These are phyloP conservation scores for Brachionus koreanus DNA, from an alignment of 1,140 invertebrate species.

Conservation along the genomic window DNA sequence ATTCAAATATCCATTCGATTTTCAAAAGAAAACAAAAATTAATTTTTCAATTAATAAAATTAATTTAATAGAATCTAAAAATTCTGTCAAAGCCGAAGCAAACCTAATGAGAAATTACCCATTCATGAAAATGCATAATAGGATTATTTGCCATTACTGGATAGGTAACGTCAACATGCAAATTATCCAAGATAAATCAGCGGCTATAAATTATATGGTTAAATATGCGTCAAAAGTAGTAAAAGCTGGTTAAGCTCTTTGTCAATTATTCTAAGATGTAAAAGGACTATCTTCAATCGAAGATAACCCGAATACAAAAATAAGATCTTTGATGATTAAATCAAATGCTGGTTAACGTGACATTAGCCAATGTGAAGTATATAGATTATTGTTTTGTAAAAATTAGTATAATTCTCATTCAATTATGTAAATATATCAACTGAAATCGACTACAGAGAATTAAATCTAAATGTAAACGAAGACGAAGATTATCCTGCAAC, in stretches of 20 bases:
- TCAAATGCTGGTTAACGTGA: slow-evolving; percentile 21
- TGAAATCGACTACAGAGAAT: neutral
- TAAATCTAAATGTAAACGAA: slow-evolving; percentile 31
- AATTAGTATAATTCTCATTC: slow-evolving; percentile 14
- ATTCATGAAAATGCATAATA: neutral
- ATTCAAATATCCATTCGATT: neutral
- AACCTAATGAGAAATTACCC: neutral
- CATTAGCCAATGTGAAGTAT: slow-evolving; percentile 6
- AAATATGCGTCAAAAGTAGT: neutral
- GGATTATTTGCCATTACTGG: neutral
- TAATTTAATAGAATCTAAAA: neutral
- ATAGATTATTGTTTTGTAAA: neutral
- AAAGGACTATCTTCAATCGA: slow-evolving; percentile 26
- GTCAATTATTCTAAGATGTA: slow-evolving; percentile 8
- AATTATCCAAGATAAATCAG: neutral
- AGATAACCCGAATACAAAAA: slow-evolving; percentile 21
- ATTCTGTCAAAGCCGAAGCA: neutral
- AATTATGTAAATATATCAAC: neutral
- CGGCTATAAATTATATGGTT: neutral
- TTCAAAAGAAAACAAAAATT: slow-evolving; percentile 7
- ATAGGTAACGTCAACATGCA: neutral
- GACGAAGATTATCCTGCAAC: neutral
- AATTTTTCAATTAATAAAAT: no score
- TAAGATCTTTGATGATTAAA: slow-evolving; percentile 7
- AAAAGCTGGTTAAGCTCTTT: slow-evolving; percentile 10